Conservation (phyloP, 2,113 vertebrate species). For the Dipodomys stephensi region DNA sequence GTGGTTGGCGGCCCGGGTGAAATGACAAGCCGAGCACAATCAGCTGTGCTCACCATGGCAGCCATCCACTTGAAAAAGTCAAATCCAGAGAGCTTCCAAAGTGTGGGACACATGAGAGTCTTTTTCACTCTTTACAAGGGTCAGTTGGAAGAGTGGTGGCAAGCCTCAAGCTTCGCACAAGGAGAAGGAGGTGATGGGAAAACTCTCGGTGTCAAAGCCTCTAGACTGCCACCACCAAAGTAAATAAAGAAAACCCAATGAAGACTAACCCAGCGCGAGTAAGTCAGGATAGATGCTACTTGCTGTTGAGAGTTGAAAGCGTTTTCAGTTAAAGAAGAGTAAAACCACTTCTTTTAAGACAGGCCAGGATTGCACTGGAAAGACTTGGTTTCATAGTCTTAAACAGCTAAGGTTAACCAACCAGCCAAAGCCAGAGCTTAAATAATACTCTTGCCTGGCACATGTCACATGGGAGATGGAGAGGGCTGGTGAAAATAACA, state of each 20-base stretch:
- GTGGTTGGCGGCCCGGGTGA: not conserved
- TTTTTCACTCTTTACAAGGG: not conserved
- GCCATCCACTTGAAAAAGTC: not conserved
- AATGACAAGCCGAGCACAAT: not conserved
- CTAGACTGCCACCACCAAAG: not conserved
- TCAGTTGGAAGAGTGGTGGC: not conserved
- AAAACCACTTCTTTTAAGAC: slow-evolving; percentile 55
- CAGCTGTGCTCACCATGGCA: not conserved
- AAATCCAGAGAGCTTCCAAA: not conserved
- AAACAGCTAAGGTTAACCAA: slow-evolving; percentile 62
- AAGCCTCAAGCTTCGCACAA: not conserved
- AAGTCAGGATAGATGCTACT: not conserved
- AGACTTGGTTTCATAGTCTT: slow-evolving; percentile 60
- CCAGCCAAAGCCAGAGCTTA: slow-evolving; percentile 47
- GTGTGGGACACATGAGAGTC: not conserved
- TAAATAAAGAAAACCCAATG: not conserved
- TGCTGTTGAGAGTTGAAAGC: slow-evolving; percentile 21
- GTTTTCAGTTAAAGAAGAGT: slow-evolving; percentile 35
- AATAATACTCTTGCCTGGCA: slow-evolving; percentile 65
- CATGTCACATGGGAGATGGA: slow-evolving; percentile 64
- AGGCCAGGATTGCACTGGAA: slow-evolving; percentile 54
- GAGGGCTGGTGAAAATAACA: slow-evolving; percentile 48
- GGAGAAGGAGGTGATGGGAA: not conserved
- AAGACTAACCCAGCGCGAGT: not conserved
- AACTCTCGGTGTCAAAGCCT: not conserved